Percentiles rank a stretch among this genome's conserved stretches.
These are phyloP conservation scores for Diadophis punctatus DNA, from an alignment of 2,113 vertebrate species.

Conservation along the genomic window DNA sequence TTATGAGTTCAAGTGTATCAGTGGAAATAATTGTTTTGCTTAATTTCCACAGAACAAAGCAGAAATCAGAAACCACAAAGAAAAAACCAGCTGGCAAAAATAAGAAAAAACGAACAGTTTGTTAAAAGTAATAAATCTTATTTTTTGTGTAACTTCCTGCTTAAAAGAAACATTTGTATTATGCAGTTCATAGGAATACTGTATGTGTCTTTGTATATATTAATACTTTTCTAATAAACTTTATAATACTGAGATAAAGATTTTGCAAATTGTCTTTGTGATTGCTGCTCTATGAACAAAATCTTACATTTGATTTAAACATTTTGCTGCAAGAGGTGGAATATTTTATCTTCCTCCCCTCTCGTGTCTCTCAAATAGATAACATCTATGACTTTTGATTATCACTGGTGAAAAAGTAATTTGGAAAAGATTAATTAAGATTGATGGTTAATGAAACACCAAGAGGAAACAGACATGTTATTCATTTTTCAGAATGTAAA, in stretches of 20 bases:
- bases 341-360: background rate
- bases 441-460: background rate
- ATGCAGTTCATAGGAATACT: background rate
- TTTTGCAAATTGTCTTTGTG: background rate
- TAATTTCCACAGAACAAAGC: background rate
- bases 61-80: background rate
- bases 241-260: background rate
- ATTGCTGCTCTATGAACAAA: background rate
- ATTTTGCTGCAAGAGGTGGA: background rate
- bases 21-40: background rate
- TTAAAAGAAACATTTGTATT: background rate
- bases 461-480: background rate
- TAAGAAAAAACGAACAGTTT: conserved; percentile 1
- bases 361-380: background rate
- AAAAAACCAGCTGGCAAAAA: conserved; percentile 12
- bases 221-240: background rate
- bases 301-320: background rate
- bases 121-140: background rate
- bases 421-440: background rate
- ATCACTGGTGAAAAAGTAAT: background rate
- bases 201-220: background rate
- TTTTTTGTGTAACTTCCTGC: background rate
- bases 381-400: background rate
- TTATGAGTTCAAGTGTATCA: background rate
- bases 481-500: background rate